Conservation (phyloP, 2,888 invertebrate species). For the Augochlorella aurata region DNA sequence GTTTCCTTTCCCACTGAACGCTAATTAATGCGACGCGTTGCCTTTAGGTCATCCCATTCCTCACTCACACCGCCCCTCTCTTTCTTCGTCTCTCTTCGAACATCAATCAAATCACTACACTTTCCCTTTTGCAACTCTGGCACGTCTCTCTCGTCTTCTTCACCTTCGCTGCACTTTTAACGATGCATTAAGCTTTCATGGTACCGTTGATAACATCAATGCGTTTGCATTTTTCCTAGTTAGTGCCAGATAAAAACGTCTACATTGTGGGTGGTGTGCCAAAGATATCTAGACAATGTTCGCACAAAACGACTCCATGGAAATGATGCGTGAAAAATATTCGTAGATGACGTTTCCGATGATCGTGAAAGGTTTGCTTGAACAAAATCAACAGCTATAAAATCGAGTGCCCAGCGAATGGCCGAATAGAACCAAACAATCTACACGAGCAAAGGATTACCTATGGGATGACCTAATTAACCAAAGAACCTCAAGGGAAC, state of each 20-base stretch:
- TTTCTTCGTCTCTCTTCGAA: not conserved
- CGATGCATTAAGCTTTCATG: not conserved
- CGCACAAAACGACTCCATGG: not conserved
- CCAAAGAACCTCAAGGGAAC: slow-evolving; percentile 11
- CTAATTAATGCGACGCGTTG: not conserved
- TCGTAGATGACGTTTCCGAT: too few relatives aligned
- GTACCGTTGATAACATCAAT: not conserved
- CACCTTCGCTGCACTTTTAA: not conserved
- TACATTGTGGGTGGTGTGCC: not conserved
- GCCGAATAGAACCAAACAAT: not conserved
- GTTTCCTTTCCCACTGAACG: slow-evolving; percentile 25
- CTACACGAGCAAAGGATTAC: not conserved
- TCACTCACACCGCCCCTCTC: not conserved
- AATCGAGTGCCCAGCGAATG: not conserved
- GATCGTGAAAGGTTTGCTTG: too few relatives aligned
- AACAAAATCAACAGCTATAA: too few relatives aligned
- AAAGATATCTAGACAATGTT: not conserved
- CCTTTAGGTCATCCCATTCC: slow-evolving; percentile 21
- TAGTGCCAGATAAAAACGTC: not conserved
- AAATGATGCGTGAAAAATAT: not conserved
- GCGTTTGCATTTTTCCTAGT: not conserved
- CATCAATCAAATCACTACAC: slow-evolving; percentile 5
- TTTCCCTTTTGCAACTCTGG: not conserved
- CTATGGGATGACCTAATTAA: slow-evolving; percentile 23
- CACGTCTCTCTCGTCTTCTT: not conserved